These are phyloP conservation scores for Zootermopsis nevadensis DNA, from an alignment of 2,888 invertebrate species.

Conservation along the genomic window DNA sequence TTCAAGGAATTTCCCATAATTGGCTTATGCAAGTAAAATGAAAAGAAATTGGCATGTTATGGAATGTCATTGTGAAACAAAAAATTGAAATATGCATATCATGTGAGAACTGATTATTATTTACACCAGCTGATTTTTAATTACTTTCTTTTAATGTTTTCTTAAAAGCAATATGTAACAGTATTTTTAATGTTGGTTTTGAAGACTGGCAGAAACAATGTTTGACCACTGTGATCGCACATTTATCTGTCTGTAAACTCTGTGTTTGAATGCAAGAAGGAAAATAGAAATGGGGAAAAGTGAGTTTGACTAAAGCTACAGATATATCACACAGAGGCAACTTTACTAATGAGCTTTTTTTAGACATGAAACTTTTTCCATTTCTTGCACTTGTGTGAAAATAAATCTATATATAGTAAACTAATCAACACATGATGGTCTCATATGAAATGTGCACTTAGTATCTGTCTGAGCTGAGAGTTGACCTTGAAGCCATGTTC, in stretches of 20 bases:
- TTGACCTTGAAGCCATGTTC: too few relatives aligned
- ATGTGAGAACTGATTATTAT: slow-evolving; percentile 25
- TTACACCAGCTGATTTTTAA: slow-evolving; percentile 25
- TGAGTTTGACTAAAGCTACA: slow-evolving; percentile 3
- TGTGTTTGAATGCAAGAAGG: slow-evolving; percentile 21
- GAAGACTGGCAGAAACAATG: slow-evolving; percentile 35
- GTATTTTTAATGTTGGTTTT: slow-evolving; percentile 34
- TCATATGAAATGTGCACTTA: slow-evolving; percentile 16
- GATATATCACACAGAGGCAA: background rate
- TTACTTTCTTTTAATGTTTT: slow-evolving; percentile 25
- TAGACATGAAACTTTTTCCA: slow-evolving; percentile 32
- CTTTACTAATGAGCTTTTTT: slow-evolving; percentile 37
- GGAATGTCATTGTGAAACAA: slow-evolving; percentile 16
- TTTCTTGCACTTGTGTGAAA: slow-evolving; percentile 41
- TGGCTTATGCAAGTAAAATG: background rate
- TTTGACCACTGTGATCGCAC: slow-evolving; percentile 40
- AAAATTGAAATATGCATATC: slow-evolving; percentile 40
- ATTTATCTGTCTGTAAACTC: slow-evolving; percentile 28
- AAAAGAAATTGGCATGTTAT: background rate
- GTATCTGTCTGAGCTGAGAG: too few relatives aligned
- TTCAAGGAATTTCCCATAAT: background rate
- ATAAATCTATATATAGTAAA: slow-evolving; percentile 27
- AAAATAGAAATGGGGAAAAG: background rate
- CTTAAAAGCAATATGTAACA: slow-evolving; percentile 41
- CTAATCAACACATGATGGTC: slow-evolving; percentile 31